phyloP scores from a whole-genome alignment of 2,888 invertebrate genomes.

The Rambutsinella grinnellia region DNA sequence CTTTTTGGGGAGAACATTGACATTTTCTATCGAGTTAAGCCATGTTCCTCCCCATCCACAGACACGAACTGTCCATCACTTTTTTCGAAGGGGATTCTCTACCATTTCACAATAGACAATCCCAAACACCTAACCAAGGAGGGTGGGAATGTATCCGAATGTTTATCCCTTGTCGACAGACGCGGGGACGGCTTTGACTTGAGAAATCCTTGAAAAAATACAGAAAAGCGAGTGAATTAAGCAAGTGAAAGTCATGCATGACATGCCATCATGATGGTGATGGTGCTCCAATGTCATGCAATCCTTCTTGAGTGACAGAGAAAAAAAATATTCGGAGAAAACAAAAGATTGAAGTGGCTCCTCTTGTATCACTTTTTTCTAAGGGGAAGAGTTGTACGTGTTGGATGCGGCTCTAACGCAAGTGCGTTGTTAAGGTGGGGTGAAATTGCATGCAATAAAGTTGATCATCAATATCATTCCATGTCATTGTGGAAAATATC shows the following conservation, averaged over 20 bases:
- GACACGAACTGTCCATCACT: constrained; percentile 6
- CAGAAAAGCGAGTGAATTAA: constrained; percentile 21
- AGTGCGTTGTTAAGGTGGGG: no score
- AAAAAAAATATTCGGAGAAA: constrained; percentile 36
- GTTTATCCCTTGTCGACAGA: constrained; percentile 28
- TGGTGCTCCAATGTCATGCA: constrained; percentile 15
- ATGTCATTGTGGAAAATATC: no score
- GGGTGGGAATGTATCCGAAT: constrained; percentile 52
- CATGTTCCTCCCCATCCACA: constrained; percentile 26
- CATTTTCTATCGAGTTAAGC: constrained; percentile 17
- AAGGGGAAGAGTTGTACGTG: no score
- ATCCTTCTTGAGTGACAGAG: constrained; percentile 32
- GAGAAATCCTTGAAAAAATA: background rate
- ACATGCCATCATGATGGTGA: constrained; percentile 14
- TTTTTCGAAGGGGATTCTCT: background rate
- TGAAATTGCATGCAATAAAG: no score
- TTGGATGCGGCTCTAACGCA: no score
- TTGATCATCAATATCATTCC: no score
- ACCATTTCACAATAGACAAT: background rate
- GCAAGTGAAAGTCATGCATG: constrained; percentile 46
- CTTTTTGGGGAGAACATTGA: constrained; percentile 26
- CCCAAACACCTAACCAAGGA: background rate
- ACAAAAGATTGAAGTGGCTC: no score
- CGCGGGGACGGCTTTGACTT: constrained; percentile 16
- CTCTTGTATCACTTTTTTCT: background rate